Percentiles rank a stretch among this genome's conserved stretches.
These are phyloP conservation scores for Neomicropteryx cornuta DNA, from an alignment of 1,140 invertebrate genomes.

Conservation along the genomic window DNA sequence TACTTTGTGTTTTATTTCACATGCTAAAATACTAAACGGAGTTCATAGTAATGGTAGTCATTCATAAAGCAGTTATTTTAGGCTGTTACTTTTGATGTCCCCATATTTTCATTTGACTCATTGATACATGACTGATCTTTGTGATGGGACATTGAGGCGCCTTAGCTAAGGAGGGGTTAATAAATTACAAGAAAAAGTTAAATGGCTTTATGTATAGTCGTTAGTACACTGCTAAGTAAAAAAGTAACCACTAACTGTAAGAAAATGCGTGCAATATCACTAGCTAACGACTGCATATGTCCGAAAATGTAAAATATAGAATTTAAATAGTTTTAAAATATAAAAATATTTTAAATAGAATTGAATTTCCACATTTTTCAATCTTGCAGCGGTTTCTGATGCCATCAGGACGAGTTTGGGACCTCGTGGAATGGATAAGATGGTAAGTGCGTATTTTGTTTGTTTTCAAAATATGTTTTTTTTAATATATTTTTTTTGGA, in stretches of 20 bases:
- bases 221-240: not conserved
- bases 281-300: not conserved
- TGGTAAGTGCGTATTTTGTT: conserved; percentile 78
- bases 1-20: too few relatives aligned
- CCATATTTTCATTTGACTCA: not conserved
- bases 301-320: not conserved
- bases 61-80: too few relatives aligned
- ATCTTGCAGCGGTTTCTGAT: conserved; percentile 87
- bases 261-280: not conserved
- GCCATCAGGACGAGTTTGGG: conserved; percentile 97
- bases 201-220: not conserved
- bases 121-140: not conserved
- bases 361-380: conserved; percentile 9
- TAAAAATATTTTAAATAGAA: not conserved
- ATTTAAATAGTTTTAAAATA: not conserved
- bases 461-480: too few relatives aligned
- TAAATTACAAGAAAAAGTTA: not conserved
- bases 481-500: too few relatives aligned
- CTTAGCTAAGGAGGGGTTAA: not conserved
- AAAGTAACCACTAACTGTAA: not conserved
- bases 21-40: too few relatives aligned
- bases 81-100: not conserved
- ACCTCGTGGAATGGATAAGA: conserved; percentile 99
- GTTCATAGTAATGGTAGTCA: too few relatives aligned
- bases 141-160: not conserved